Percentiles rank a stretch among this genome's conserved stretches.
These are phyloP conservation scores for Frankliniella fusca DNA, from an alignment of 2,888 invertebrate genomes.

Conservation along the genomic window DNA sequence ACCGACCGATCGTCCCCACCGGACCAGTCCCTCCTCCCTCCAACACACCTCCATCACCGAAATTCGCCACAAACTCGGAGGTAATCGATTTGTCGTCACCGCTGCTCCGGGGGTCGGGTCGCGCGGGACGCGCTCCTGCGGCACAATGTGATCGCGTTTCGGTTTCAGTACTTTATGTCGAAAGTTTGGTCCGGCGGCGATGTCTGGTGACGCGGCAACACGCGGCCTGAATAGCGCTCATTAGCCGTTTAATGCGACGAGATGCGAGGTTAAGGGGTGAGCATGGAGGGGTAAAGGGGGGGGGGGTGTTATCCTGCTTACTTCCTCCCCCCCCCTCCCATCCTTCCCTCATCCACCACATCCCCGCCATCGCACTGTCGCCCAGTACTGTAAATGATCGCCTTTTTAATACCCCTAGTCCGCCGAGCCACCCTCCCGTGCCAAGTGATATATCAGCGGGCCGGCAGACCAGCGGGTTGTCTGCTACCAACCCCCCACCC, in stretches of 20 bases:
- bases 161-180: constrained; percentile 19
- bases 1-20: no score
- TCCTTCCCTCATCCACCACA: background rate
- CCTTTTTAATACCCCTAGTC: constrained; percentile 14
- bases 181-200: background rate
- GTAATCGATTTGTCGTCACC: background rate
- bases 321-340: no score
- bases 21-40: no score
- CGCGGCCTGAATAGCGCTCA: constrained; percentile 9
- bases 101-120: background rate
- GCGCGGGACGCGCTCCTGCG: no score
- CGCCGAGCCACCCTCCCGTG: background rate
- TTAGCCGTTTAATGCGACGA: background rate
- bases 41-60: no score
- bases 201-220: background rate
- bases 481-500: background rate
- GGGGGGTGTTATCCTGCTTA: no score
- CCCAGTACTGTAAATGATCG: constrained; percentile 9
- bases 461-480: background rate
- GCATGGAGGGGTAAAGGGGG: no score
- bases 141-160: background rate
- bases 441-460: background rate
- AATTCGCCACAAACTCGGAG: background rate
- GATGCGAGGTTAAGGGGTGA: no score
- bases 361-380: background rate